Conservation (phyloP, 2,113 vertebrate species). For the Irena cyanogastra region DNA sequence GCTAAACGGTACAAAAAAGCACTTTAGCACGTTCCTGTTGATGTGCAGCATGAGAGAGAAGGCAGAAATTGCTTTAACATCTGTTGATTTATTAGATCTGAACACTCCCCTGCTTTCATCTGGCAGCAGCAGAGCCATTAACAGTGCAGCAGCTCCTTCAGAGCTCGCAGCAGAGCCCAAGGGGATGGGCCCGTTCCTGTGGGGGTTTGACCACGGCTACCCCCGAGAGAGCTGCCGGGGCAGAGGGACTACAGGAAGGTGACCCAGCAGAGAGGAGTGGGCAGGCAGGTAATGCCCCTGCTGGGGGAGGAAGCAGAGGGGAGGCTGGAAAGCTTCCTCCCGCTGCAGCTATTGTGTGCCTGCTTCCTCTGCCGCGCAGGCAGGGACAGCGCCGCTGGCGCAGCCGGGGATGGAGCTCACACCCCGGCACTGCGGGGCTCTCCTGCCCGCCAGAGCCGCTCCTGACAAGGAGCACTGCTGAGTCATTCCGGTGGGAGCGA, state of each 20-base stretch:
- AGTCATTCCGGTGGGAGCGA: background rate
- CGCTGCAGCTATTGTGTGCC: background rate
- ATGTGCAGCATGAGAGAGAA: background rate
- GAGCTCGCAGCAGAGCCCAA: background rate
- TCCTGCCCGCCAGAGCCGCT: background rate
- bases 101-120: background rate
- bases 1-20: background rate
- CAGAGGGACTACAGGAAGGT: background rate
- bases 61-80: background rate
- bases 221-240: background rate
- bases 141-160: background rate
- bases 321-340: constrained; percentile 40
- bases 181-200: background rate
- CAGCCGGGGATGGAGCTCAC: background rate
- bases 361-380: background rate
- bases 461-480: background rate
- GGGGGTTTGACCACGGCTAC: background rate
- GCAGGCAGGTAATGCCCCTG: constrained; percentile 22
- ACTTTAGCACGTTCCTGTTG: background rate
- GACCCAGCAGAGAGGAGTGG: background rate
- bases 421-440: background rate
- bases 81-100: background rate
- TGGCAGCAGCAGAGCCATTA: background rate
- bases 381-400: background rate
- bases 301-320: constrained; percentile 15